phyloP scores from a whole-genome alignment of 2,113 vertebrate species.

The Phylloscopus whistleri region DNA sequence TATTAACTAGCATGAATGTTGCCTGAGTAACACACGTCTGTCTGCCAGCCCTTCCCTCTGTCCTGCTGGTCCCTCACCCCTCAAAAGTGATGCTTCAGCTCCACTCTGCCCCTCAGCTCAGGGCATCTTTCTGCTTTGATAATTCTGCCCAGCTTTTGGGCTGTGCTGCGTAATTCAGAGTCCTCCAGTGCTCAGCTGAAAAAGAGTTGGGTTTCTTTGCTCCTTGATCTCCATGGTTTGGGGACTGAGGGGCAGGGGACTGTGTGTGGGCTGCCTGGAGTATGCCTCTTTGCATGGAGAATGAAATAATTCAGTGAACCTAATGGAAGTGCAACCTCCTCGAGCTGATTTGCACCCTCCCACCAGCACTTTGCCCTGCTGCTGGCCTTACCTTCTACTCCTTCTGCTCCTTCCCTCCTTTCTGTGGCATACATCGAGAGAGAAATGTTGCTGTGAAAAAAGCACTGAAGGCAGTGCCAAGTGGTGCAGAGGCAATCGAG shows the following conservation, averaged over 20 bases:
- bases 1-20: constrained; percentile 52
- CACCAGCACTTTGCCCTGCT: background rate
- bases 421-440: background rate
- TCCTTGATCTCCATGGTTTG: background rate
- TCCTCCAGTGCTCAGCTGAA: background rate
- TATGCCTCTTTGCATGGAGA: background rate
- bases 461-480: background rate
- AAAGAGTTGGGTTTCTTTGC: background rate
- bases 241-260: no score
- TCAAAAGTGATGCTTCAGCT: background rate
- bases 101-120: accelerated
- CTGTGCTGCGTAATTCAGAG: background rate
- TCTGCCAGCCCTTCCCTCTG: background rate
- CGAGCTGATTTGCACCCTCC: background rate
- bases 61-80: background rate
- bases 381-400: background rate
- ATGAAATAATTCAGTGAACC: background rate
- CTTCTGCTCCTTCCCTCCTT: background rate
- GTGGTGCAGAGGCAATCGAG: background rate
- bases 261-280: background rate
- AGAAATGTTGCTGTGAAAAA: background rate
- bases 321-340: background rate
- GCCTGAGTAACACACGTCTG: background rate
- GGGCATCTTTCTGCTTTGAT: background rate
- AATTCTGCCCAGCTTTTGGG: background rate